Evolutionary conservation across 2,888 invertebrate genomes (phyloP), one percentile per base, ranked within the genome.

Genomic region (Microchrysa polita): DNA sequence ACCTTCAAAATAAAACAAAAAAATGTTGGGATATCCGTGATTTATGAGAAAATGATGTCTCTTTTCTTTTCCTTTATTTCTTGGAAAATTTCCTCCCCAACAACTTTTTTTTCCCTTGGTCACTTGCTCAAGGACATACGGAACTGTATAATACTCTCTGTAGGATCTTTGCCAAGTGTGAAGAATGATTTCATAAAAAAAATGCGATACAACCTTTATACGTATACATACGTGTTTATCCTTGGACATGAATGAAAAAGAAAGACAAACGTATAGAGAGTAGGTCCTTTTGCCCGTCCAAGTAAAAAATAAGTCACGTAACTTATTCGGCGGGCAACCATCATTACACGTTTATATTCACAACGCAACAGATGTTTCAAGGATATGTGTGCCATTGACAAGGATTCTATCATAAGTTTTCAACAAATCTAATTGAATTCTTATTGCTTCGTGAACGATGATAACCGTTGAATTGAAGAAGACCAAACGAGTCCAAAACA

Each of bases 1-100:
- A 48, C 48, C 48, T 48, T 48, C 14, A 12, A n/a, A 48, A 48
- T 48, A 12, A 48, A 48, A 2, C 27, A 48, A n/a, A 48, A 48
- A 48, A 48, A 48, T 4, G 4, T 48, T n/a, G 16, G 48, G 16
- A n/a, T n/a, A 2, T 4, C 12, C 48, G 48, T 48, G 48, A 48
- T 48, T 48, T 48, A 48, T 48, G 48, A 48, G 48, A n/a, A 48
- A 48, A 48, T n/a, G 48, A 48, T 48, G 12, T 48, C 12, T 48
- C 27, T 34, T 34, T 34, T 34, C 27, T 34, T 34, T 34, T 34
- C 27, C 27, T 7, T 34, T 7, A 34, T 34, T 34, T 34, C 27
- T 34, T 34, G 4, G 27, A 34, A 34, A 34, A 34, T 34, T 48
- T 48, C 48, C n/a, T n/a, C n/a, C 12, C 16, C 14, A n/a, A 2